Conservation (phyloP, 2,888 invertebrate genomes). For the Aspidiotus rigidus region DNA sequence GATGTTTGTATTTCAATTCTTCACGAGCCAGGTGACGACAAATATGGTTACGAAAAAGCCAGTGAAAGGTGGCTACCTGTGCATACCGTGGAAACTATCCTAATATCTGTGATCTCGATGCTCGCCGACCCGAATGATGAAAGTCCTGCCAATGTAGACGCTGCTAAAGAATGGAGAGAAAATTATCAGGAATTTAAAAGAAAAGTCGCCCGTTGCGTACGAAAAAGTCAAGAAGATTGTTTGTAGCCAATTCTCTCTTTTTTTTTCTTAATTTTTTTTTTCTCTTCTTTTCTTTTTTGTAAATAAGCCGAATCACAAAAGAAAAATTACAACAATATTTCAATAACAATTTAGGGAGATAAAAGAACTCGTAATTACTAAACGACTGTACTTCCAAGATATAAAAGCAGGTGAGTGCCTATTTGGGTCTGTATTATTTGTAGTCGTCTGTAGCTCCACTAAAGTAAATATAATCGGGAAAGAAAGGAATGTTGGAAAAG, state of each 20-base stretch:
- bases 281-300: conserved; percentile 19
- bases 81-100: conserved; percentile 96
- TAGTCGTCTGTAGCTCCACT: too few species aligned
- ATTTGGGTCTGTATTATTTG: too few species aligned
- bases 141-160: conserved; percentile 98
- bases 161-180: conserved; percentile 99
- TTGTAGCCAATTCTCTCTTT: conserved; percentile 53
- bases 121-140: conserved; percentile 98
- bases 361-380: too few species aligned
- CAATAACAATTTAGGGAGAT: too few species aligned
- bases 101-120: conserved; percentile 99
- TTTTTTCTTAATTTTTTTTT: too few species aligned
- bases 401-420: too few species aligned
- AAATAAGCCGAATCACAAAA: not conserved
- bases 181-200: conserved; percentile 93
- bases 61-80: conserved; percentile 97
- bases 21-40: conserved; percentile 98
- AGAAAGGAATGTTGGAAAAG: too few species aligned
- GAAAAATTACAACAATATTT: not conserved
- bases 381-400: too few species aligned
- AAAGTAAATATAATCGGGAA: too few species aligned
- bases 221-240: conserved; percentile 98
- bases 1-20: conserved; percentile 98
- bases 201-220: conserved; percentile 94
- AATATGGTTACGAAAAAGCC: conserved; percentile 96